Evolutionary conservation across 2,888 invertebrate genomes (phyloP), one percentile per base, ranked within the genome.

Genomic region (Ephialtes manifestator): DNA sequence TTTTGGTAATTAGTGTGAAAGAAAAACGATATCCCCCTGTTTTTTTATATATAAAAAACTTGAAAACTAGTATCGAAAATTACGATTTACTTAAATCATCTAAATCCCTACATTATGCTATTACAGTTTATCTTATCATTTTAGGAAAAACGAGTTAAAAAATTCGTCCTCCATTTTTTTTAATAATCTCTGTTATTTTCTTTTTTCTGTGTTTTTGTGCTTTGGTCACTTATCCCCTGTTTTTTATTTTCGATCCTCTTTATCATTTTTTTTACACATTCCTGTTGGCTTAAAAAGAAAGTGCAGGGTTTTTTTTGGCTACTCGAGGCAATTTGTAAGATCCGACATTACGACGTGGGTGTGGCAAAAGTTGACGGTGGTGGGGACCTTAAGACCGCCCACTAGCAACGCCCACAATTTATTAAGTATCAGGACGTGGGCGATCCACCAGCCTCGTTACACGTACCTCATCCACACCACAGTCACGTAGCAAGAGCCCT

Each of bases 331-430:
- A 20, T 58, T 70, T 51, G 8, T 18, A 48, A 48, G 28, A 63
- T 31, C 35, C 60, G 60, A 63, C 35, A 63, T 31, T n/a, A 8
- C 46, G 11, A 63, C 43, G 68, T 77, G 77, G 84, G 84, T 74
- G 84, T 77, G 81, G 81, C 81, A 39, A 60, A 5, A 63, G 60
- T 48, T 18, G 7, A 31, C 68, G 11, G 75, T 85, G 84, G 91
- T 91, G 90, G 91, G 89, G 89, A 63, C 77, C 76, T 24, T 74
- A 78, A 74, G 87, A 82, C 90, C 91, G 87, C 90, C 89, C 88
- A 76, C 58, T 53, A 89, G 79, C 89, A 89, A 74, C 91, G 91
- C 91, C 91, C 89, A 90, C 86, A 75, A 86, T 87, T 78, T 78
- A 84, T 88, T 77, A 74, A 82, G 55, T 81, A 83, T 76, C 63